These are phyloP conservation scores for Rutilus rutilus DNA, from an alignment of 2,113 vertebrate species.

Conservation along the genomic window DNA sequence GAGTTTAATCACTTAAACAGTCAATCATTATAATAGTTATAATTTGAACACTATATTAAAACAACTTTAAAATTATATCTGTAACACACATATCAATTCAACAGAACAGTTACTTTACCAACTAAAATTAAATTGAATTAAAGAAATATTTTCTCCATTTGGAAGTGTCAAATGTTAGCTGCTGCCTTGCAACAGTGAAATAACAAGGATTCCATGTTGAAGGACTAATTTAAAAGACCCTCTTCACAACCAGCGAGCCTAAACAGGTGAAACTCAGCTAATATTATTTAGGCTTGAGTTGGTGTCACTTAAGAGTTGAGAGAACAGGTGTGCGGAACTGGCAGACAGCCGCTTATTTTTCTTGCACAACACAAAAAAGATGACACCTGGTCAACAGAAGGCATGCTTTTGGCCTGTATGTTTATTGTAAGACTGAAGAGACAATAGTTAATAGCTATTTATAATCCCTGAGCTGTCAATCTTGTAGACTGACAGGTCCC, in stretches of 20 bases:
- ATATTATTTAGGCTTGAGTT: slow-evolving; percentile 45
- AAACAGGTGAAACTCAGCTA: slow-evolving; percentile 55
- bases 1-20: not conserved
- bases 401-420: not conserved
- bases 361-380: slow-evolving; percentile 46
- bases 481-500: not conserved
- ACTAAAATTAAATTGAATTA: not conserved
- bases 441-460: slow-evolving; percentile 47
- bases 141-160: not conserved
- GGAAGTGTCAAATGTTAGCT: not conserved
- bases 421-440: slow-evolving; percentile 25
- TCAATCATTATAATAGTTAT: not conserved
- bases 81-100: not conserved
- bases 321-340: slow-evolving; percentile 55
- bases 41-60: not conserved
- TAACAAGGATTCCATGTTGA: slow-evolving; percentile 52
- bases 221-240: slow-evolving; percentile 45
- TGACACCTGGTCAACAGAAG: slow-evolving; percentile 49
- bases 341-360: slow-evolving; percentile 26
- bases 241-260: slow-evolving; percentile 49
- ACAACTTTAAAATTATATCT: not conserved
- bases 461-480: slow-evolving; percentile 18
- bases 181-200: slow-evolving; percentile 4
- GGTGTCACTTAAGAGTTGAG: slow-evolving; percentile 45
- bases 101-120: not conserved